Percentiles rank a stretch among this genome's conserved stretches.
These are phyloP conservation scores for Holacanthus passer DNA, from an alignment of 2,113 vertebrate genomes.

Conservation along the genomic window DNA sequence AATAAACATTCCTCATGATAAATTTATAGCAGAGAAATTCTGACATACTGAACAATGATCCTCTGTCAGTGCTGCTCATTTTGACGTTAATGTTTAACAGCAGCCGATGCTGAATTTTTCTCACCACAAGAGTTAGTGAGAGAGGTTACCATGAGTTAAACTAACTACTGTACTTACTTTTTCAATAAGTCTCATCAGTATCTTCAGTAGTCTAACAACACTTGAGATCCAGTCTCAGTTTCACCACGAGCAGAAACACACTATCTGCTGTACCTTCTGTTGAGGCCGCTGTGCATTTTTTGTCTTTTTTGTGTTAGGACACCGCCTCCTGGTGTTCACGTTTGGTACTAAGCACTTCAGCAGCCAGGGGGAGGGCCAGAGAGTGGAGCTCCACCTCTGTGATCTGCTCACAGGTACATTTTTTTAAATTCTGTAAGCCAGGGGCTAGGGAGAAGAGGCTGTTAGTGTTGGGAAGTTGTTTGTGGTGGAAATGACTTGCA, in stretches of 20 bases:
- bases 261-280: neutral
- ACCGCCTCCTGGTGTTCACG: conserved; percentile 56
- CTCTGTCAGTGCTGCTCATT: neutral
- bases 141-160: neutral
- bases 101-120: too few species aligned
- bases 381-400: conserved; percentile 60
- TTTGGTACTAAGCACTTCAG: neutral
- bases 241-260: neutral
- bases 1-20: neutral
- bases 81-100: too few species aligned
- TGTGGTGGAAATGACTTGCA: conserved; percentile 32
- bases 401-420: conserved; percentile 62
- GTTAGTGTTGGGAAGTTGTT: conserved; percentile 14
- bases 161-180: neutral
- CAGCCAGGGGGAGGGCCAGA: conserved; percentile 27
- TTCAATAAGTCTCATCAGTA: neutral
- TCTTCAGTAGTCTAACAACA: neutral
- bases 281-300: neutral
- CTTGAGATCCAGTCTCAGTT: neutral
- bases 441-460: conserved; percentile 32
- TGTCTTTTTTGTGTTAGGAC: neutral
- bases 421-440: conserved; percentile 44
- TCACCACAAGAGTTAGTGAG: too few species aligned
- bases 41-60: too few species aligned
- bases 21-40: neutral